phyloP scores from a whole-genome alignment of 2,888 invertebrate genomes.

The Heliothis peltigera region DNA sequence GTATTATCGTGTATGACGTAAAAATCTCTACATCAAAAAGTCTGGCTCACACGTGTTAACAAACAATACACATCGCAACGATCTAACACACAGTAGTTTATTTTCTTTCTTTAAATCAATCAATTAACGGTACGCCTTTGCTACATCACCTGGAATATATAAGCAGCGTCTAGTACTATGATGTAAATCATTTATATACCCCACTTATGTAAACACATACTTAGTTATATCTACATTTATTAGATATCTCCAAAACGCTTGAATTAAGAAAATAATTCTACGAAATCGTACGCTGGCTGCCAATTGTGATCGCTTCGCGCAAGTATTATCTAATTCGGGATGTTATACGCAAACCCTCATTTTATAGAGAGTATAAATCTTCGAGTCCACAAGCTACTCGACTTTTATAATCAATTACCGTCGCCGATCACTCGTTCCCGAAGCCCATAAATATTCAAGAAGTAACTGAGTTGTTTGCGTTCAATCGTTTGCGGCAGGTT shows the following conservation, averaged over 20 bases:
- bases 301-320: conserved; percentile 32
- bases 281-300: conserved; percentile 17
- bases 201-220: conserved; percentile 3
- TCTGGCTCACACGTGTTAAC: conserved; percentile 44
- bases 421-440: conserved; percentile 78
- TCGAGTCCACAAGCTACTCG: conserved; percentile 76
- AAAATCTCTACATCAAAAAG: conserved; percentile 49
- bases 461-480: conserved; percentile 76
- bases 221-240: conserved; percentile 5
- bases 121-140: conserved; percentile 44
- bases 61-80: conserved; percentile 54
- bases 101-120: conserved; percentile 56
- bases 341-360: conserved; percentile 64
- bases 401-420: conserved; percentile 87
- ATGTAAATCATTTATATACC: background rate
- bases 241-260: background rate
- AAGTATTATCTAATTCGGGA: conserved; percentile 53
- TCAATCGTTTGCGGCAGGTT: conserved; percentile 74
- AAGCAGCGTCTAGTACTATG: conserved; percentile 27
- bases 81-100: conserved; percentile 47
- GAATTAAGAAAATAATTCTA: background rate
- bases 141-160: conserved; percentile 31
- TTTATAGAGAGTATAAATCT: conserved; percentile 83
- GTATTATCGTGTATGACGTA: conserved; percentile 26
- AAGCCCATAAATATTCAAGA: conserved; percentile 80